Conservation (phyloP, 2,113 vertebrate genomes). For the Phoenicopterus ruber region DNA sequence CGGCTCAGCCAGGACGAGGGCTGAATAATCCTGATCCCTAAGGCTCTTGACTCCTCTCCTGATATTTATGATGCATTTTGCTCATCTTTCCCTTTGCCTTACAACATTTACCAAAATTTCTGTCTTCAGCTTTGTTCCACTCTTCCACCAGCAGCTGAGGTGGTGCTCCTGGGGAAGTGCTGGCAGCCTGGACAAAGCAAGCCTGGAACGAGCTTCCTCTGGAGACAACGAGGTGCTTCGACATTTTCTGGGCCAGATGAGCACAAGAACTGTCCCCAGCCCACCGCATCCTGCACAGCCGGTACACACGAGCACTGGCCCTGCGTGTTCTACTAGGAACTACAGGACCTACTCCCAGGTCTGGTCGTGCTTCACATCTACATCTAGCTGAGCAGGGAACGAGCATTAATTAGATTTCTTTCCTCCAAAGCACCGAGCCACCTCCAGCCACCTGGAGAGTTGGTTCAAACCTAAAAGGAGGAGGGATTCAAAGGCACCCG, state of each 20-base stretch:
- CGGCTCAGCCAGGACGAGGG: background rate
- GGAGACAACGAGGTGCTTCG: fast-evolving
- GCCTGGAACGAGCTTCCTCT: background rate
- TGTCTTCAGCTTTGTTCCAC: background rate
- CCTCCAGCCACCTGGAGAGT: background rate
- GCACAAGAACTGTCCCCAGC: background rate
- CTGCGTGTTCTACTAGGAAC: background rate
- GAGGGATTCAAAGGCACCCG: background rate
- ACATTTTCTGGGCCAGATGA: background rate
- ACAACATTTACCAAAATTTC: background rate
- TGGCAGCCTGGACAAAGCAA: background rate
- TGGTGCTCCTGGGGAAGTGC: background rate
- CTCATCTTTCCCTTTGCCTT: background rate
- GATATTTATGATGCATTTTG: background rate
- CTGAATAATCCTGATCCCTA: background rate
- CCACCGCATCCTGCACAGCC: background rate
- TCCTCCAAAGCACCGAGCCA: background rate
- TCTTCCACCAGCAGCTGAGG: background rate
- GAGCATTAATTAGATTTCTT: background rate
- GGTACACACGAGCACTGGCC: fast-evolving
- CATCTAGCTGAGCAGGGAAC: background rate
- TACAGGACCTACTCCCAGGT: background rate
- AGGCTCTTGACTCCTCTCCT: background rate
- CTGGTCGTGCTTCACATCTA: background rate
- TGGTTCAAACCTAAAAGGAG: background rate